Conservation (phyloP, 2,113 vertebrate genomes). For the Sorex araneus region DNA sequence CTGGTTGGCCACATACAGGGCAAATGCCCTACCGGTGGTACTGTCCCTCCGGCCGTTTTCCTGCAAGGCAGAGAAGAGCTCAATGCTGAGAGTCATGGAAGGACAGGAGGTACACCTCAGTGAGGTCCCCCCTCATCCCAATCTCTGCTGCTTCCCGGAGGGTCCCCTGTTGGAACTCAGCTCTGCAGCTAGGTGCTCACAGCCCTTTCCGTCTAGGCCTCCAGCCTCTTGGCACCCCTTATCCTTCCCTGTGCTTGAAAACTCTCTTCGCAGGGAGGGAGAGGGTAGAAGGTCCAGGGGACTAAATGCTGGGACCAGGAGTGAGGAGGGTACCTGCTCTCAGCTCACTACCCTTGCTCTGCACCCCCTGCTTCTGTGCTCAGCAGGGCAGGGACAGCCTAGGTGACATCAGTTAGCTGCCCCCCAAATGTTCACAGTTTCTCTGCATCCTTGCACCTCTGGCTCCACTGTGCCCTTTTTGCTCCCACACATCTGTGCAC, state of each 20-base stretch:
- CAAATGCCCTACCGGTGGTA: no score
- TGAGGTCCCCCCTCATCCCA: neutral
- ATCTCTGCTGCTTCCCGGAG: neutral
- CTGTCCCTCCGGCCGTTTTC: no score
- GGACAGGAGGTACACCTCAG: neutral
- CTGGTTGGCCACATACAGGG: no score
- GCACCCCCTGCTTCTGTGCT: no score
- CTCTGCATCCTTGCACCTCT: neutral
- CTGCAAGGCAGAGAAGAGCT: neutral
- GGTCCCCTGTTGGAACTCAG: neutral
- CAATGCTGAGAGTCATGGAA: neutral
- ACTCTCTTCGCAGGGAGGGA: neutral
- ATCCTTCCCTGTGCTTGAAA: neutral
- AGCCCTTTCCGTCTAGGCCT: neutral
- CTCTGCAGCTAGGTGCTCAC: neutral
- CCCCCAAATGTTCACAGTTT: neutral
- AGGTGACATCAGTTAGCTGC: neutral
- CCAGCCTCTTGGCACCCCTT: neutral
- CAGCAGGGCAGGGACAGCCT: neutral
- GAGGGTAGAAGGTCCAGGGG: neutral
- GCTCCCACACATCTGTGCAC: neutral
- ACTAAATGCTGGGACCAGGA: no score
- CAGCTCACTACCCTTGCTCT: no score
- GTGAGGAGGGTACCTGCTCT: no score
- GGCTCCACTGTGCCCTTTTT: neutral